Conservation (phyloP, 2,113 vertebrate genomes). For the Phaethornis superciliosus region DNA sequence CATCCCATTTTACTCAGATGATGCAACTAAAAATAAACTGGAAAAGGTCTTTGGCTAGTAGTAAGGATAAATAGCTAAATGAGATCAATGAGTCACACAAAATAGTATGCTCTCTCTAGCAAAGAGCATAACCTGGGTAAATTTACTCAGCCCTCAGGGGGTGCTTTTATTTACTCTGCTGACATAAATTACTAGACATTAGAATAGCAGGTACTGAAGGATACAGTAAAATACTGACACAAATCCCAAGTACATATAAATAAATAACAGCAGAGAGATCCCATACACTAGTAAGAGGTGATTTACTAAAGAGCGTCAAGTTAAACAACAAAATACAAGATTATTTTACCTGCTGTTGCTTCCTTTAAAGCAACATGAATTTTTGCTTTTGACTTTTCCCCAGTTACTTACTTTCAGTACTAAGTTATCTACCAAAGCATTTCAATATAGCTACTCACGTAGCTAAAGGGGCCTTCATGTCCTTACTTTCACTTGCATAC, state of each 20-base stretch:
- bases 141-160: neutral
- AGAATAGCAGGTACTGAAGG: neutral
- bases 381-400: conserved; percentile 31
- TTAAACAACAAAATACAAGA: neutral
- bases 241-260: neutral
- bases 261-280: neutral
- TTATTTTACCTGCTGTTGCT: conserved; percentile 67
- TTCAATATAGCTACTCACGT: conserved; percentile 95
- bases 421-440: conserved; percentile 82
- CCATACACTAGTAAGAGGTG: neutral
- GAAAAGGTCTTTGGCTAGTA: neutral
- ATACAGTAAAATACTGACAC: neutral
- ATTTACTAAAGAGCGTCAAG: neutral
- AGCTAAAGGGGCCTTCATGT: conserved; percentile 99
- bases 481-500: conserved; percentile 98
- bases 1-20: neutral
- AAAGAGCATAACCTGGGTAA: neutral
- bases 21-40: neutral
- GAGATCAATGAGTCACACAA: neutral
- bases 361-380: conserved; percentile 48
- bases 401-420: conserved; percentile 76
- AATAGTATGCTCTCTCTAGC: neutral
- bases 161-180: neutral
- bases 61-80: neutral
- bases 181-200: neutral